Evolutionary conservation across 92 coral and sea anemone genomes (phyloP).

Genomic region (Galaxea fascicularis): DNA sequence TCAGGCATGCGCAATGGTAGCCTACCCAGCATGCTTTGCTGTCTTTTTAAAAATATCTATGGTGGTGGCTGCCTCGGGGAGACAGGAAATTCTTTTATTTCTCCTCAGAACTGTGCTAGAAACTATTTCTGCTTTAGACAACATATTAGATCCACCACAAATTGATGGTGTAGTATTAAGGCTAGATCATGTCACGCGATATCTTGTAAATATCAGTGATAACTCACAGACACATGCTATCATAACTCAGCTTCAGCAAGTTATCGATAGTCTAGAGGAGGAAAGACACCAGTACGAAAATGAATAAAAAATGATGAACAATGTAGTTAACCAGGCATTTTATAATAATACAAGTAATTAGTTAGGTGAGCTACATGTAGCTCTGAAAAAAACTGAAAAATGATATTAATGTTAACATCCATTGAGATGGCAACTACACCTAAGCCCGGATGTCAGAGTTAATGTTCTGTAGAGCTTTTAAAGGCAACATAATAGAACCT

Average conservation of each 20-base stretch:
- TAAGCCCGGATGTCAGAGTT: too few species aligned
- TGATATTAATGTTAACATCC: too few species aligned
- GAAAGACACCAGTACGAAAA: conserved; percentile 53
- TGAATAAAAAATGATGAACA: too few species aligned
- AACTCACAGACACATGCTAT: conserved; percentile 56
- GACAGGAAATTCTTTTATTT: conserved; percentile 66
- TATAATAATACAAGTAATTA: too few species aligned
- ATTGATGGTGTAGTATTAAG: conserved; percentile 61
- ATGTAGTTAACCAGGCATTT: too few species aligned
- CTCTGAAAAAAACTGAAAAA: too few species aligned
- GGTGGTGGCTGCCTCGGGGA: conserved; percentile 56
- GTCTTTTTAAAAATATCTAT: conserved; percentile 37
- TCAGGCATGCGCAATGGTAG: conserved; percentile 57
- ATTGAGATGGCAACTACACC: too few species aligned
- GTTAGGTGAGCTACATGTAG: too few species aligned
- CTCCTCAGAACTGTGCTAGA: conserved; percentile 67
- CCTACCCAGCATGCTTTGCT: conserved; percentile 38
- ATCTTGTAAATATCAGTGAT: conserved; percentile 66
- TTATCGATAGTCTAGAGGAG: conserved; percentile 55
- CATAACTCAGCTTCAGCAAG: conserved; percentile 54
- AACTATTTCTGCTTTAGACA: conserved; percentile 68
- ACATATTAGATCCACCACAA: conserved; percentile 69
- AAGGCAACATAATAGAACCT: too few species aligned
- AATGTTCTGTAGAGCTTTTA: too few species aligned
- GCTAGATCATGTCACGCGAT: conserved; percentile 61